Percentiles rank a stretch among this genome's conserved stretches.
These are phyloP conservation scores for Capitella teleta DNA, from an alignment of 1,140 invertebrate species.

Conservation along the genomic window DNA sequence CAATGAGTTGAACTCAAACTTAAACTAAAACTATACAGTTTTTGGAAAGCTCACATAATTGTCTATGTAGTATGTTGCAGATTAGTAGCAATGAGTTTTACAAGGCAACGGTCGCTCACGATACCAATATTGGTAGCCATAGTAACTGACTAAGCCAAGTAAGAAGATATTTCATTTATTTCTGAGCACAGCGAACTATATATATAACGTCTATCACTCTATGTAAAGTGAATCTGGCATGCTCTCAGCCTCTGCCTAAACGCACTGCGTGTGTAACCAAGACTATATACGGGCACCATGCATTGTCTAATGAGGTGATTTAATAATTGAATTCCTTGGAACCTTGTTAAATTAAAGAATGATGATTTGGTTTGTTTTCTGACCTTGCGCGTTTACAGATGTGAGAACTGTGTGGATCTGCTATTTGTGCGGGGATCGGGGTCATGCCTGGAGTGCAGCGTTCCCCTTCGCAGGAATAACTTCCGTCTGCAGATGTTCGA, in stretches of 20 bases:
- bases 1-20: too few species aligned
- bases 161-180: not conserved
- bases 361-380: not conserved
- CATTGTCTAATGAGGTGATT: not conserved
- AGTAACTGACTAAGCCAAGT: not conserved
- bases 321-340: not conserved
- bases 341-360: not conserved
- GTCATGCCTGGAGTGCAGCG: constrained; percentile 80
- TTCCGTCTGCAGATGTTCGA: constrained; percentile 93
- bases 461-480: constrained; percentile 72
- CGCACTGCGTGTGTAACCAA: too few species aligned
- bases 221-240: not conserved
- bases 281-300: not conserved
- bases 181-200: not conserved
- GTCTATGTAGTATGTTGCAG: too few species aligned
- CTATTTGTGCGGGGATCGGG: constrained; percentile 89
- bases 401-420: constrained; percentile 91
- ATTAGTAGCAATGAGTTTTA: too few species aligned
- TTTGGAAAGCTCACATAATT: too few species aligned
- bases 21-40: too few species aligned
- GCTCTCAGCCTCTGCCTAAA: too few species aligned
- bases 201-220: not conserved
- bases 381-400: constrained; percentile 20
- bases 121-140: not conserved
- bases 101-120: not conserved